These are phyloP conservation scores for Pemphigus obesinymphae DNA, from an alignment of 1,140 invertebrate species.

Conservation along the genomic window DNA sequence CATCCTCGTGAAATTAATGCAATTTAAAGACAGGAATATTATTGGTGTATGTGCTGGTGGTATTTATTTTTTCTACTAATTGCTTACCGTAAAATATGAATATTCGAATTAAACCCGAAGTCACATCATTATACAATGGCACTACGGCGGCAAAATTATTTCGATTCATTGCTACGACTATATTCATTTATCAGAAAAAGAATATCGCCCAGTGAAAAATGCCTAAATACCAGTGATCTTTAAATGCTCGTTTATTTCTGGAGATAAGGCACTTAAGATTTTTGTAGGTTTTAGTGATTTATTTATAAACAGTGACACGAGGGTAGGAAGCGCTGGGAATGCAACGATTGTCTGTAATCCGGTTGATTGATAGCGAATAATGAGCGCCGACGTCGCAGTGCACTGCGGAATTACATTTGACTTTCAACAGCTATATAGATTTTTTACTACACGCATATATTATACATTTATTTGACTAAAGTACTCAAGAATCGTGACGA, in stretches of 20 bases:
- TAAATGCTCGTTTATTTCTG: background rate
- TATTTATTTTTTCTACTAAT: background rate
- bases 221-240: constrained; percentile 18
- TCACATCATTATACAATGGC: background rate
- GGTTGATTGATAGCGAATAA: constrained; percentile 33
- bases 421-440: background rate
- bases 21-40: background rate
- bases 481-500: no score
- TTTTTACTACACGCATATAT: no score
- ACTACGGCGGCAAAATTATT: background rate
- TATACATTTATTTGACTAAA: background rate
- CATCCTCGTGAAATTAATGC: background rate
- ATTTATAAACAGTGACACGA: constrained; percentile 19
- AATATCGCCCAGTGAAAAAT: constrained; percentile 1
- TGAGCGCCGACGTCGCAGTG: background rate
- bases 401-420: background rate
- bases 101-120: background rate
- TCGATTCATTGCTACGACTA: background rate
- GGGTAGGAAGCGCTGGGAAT: background rate
- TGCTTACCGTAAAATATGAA: background rate
- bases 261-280: constrained; percentile 32
- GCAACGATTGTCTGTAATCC: background rate
- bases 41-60: no score
- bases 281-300: constrained; percentile 19
- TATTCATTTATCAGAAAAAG: constrained; percentile 1